Evolutionary conservation across 2,888 invertebrate genomes (phyloP), one percentile per base, ranked within the genome.

Genomic region (Bombyx huttoni): DNA sequence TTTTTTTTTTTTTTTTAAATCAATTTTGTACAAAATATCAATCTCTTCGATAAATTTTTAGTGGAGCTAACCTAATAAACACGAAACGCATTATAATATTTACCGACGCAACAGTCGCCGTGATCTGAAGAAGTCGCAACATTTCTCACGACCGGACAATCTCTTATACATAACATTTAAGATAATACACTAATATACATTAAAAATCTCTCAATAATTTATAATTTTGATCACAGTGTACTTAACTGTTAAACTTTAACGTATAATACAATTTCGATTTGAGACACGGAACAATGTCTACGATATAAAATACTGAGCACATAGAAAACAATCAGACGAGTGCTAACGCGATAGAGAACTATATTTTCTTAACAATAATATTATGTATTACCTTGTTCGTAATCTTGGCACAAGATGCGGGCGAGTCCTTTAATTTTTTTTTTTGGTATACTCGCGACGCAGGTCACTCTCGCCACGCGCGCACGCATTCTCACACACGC

Each of bases 161-260:
- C 72, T 75, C 70, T 73, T 73, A 72, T 24, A 24, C 24, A 24
- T 78, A 82, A 83, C 82, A 81, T 81, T n/a, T 81, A 80, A 70
- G 77, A 80, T 81, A 80, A 82, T 79, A 75, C 79, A 81, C 77
- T 84, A 81, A 83, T 87, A 87, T 74, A 81, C 84, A 70, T 77
- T 83, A 80, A 86, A 85, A 88, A 87, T 87, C 86, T 88, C 85
- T 88, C 84, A 86, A 85, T 87, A 87, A 83, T 88, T 86, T 84
- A 87, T 87, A 88, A 88, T 87, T 87, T 87, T 81, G 84, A 88
- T 88, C 87, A 88, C 88, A 88, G 87, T 85, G 78, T 80, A 72
- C 83, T 86, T 87, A 82, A 86, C 84, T 86, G 84, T 87, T 83
- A 40, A 86, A 85, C 73, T 75, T 80, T 82, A 86, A 87, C 85